Conservation (phyloP, 53 echinoderm and acorn worm species). For the Holothuria scabra region DNA sequence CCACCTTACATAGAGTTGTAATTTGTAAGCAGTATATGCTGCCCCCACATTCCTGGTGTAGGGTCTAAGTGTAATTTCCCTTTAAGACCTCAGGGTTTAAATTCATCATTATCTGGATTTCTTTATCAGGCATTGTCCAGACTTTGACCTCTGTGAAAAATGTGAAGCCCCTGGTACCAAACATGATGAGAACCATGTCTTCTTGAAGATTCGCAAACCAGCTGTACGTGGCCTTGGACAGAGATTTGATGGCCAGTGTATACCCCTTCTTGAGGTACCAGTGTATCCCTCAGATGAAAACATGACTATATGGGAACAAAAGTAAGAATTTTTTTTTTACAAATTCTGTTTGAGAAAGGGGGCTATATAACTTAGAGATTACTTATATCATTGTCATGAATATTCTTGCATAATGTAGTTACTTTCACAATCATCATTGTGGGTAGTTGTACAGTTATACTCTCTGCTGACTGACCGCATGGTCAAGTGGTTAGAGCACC, state of each 20-base stretch:
- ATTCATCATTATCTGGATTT: neutral
- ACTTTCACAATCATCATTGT: too few species aligned
- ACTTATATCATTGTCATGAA: too few species aligned
- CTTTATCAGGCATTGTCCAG: slow-evolving; percentile 74
- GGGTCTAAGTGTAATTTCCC: too few species aligned
- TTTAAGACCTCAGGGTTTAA: neutral
- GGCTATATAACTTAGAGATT: too few species aligned
- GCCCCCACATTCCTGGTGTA: too few species aligned
- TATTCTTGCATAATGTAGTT: too few species aligned
- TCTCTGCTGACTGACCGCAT: too few species aligned
- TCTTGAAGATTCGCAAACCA: slow-evolving; percentile 85
- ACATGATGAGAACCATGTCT: slow-evolving; percentile 86
- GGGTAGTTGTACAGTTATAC: too few species aligned
- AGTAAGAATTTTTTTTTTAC: slow-evolving; percentile 48
- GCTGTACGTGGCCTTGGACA: slow-evolving; percentile 56
- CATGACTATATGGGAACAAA: slow-evolving; percentile 53
- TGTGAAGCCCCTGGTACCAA: slow-evolving; percentile 69
- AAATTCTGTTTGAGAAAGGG: too few species aligned
- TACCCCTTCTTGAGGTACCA: slow-evolving; percentile 70
- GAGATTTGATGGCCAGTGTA: slow-evolving; percentile 64
- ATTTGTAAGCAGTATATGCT: too few species aligned
- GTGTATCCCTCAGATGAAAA: slow-evolving; percentile 73
- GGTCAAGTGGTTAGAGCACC: too few species aligned
- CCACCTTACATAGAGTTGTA: too few species aligned
- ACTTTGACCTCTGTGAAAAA: slow-evolving; percentile 86